phyloP scores from a whole-genome alignment of 2,888 invertebrate genomes.

The Agonopterix heracliana region DNA sequence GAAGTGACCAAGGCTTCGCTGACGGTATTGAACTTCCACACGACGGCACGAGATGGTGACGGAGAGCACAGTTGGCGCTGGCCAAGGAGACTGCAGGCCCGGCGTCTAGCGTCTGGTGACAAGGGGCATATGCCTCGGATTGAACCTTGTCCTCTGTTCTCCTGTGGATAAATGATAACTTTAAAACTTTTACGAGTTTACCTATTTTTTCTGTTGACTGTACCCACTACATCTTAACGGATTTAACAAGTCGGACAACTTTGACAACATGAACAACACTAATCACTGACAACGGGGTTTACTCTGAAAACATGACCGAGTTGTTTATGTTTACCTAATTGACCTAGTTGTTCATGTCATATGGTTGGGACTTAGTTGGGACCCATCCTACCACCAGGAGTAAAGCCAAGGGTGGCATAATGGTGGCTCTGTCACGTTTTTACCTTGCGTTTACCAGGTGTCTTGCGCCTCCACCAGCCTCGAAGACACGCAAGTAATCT shows the following conservation, averaged over 20 bases:
- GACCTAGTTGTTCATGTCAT: no score
- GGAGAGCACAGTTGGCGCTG: constrained; percentile 40
- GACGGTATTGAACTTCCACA: constrained; percentile 65
- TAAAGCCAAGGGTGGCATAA: no score
- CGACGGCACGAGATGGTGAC: constrained; percentile 29
- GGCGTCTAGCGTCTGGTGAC: constrained; percentile 49
- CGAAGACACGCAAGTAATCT: constrained; percentile 51
- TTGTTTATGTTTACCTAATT: no score
- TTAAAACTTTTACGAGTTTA: neutral
- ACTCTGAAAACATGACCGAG: no score
- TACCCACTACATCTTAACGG: neutral
- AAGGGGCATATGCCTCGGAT: constrained; percentile 42
- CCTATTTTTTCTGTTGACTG: neutral
- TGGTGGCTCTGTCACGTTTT: no score
- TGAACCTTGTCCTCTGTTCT: constrained; percentile 28
- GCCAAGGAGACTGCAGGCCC: constrained; percentile 48
- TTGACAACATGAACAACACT: neutral
- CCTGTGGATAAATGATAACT: constrained; percentile 26
- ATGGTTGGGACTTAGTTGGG: no score
- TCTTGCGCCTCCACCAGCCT: constrained; percentile 60
- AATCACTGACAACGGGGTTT: no score
- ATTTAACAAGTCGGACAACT: neutral
- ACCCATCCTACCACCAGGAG: no score
- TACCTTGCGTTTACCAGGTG: constrained; percentile 50
- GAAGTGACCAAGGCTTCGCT: constrained; percentile 57